Base-by-base conservation (phyloP, 2,888 invertebrate species). In the Drosophila basisetae region DNA sequence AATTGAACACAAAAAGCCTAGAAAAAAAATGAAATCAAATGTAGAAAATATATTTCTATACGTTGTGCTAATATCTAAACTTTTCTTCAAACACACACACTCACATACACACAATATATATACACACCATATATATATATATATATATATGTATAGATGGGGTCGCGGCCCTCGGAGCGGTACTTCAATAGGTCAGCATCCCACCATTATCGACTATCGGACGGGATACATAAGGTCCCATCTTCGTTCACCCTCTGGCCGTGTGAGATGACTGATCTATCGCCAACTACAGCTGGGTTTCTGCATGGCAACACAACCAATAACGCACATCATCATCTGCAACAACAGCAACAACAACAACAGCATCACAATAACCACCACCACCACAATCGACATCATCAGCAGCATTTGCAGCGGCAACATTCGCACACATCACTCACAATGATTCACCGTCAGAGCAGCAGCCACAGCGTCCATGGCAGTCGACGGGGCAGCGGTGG, bases 191-290 rank as follows among this genome's bases (percentile, higher is more conserved):
- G 93, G 93, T 90, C 93, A 92, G 80, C 93, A 92, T 92, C 93
- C 93, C 91, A 93, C 92, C 90, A 92, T 92, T 92, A 93, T 93
- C 86, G 93, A 94, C 74, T 93, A 93, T 93, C 93, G 93, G 92
- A 94, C 93, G 92, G 93, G 93, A 76, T 98, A 98, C 94, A 98
- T 98, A 93, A 96, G 97, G 89, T 98, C 98, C 82, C 97, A 98
- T 94, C 95, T 98, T 90, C 96, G 98, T 87, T 98, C 98, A 91
- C 98, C 98, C 59, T 98, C 97, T 80, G 98, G 98, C 92, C 96
- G 98, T 94, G 98, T 98, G 94, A 96, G 98, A 96, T 98, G 97
- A 97, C 96, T 95, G 94, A 93, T 90, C 87, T 92, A 87, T 92
- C 93, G 89, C 92, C 93, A 83, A 92, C 93, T 71, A 91, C 93